A percentile compares a stretch with the other conserved stretches of the same genome.
Evolutionary conservation across 2,113 vertebrate species (phyloP).

Genomic region (Cebus imitator): DNA sequence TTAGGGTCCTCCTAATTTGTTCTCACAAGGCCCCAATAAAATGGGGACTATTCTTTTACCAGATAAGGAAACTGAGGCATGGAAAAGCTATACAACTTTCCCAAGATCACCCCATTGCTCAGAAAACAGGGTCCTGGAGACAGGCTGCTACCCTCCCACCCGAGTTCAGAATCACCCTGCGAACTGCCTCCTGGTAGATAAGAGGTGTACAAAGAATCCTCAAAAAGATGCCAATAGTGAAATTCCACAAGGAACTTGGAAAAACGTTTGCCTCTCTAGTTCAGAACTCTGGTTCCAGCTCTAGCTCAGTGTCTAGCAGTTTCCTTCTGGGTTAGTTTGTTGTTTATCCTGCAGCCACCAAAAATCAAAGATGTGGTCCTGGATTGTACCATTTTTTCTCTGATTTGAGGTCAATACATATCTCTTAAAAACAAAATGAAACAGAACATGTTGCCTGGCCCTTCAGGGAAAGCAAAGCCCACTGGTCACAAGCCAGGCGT

Average conservation of each 20-base stretch:
- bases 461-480: background rate
- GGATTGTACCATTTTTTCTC: background rate
- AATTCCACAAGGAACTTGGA: background rate
- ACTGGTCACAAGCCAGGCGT: background rate
- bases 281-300: background rate
- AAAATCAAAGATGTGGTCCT: background rate
- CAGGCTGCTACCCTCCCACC: background rate
- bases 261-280: background rate
- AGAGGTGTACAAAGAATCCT: background rate
- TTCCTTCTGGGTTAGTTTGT: background rate
- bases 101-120: background rate
- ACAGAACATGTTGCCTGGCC: background rate
- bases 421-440: slow-evolving; percentile 37
- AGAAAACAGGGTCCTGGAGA: background rate
- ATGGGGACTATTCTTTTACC: background rate
- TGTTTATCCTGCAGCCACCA: background rate
- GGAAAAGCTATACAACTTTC: background rate
- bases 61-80: background rate
- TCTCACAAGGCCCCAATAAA: background rate
- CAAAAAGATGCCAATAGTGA: background rate
- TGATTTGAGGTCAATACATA: background rate
- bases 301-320: background rate
- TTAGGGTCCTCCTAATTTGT: background rate
- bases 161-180: background rate
- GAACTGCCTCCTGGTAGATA: background rate